Evolutionary conservation across 2,113 vertebrate genomes (phyloP).

Genomic region (Tupaia chinensis): DNA sequence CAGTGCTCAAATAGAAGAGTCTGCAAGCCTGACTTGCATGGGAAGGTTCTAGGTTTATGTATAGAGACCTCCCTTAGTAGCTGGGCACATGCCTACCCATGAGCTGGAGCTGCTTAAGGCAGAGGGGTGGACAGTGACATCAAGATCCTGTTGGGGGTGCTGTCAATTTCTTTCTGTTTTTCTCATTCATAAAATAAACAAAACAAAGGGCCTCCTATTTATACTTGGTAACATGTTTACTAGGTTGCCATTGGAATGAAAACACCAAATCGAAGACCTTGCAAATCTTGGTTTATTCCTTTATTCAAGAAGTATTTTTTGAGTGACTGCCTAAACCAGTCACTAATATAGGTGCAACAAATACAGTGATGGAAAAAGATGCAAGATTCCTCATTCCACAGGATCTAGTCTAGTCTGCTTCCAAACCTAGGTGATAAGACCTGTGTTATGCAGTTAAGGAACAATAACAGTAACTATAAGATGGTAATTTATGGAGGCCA

Average conservation of each 20-base stretch:
- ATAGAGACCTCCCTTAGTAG: too few species aligned
- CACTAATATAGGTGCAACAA: neutral
- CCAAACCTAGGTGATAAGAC: neutral
- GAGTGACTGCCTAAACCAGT: neutral
- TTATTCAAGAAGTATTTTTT: neutral
- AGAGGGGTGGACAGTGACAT: too few species aligned
- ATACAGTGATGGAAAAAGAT: neutral
- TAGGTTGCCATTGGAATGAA: neutral
- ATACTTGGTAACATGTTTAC: neutral
- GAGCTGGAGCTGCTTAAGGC: too few species aligned
- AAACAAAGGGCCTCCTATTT: neutral
- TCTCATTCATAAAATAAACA: too few species aligned
- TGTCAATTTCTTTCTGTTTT: too few species aligned
- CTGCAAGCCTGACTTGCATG: too few species aligned
- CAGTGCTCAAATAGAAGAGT: too few species aligned
- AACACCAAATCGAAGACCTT: neutral
- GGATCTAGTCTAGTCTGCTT: neutral
- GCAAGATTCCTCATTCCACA: neutral
- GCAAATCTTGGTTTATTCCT: neutral
- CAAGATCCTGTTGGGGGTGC: too few species aligned
- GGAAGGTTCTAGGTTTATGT: too few species aligned
- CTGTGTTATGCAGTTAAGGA: neutral
- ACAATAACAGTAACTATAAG: neutral
- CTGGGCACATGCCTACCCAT: too few species aligned
- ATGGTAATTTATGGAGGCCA: neutral